Evolutionary conservation across 2,797 vertebrate species (phyloP).

Genomic region (Morelia viridis): DNA sequence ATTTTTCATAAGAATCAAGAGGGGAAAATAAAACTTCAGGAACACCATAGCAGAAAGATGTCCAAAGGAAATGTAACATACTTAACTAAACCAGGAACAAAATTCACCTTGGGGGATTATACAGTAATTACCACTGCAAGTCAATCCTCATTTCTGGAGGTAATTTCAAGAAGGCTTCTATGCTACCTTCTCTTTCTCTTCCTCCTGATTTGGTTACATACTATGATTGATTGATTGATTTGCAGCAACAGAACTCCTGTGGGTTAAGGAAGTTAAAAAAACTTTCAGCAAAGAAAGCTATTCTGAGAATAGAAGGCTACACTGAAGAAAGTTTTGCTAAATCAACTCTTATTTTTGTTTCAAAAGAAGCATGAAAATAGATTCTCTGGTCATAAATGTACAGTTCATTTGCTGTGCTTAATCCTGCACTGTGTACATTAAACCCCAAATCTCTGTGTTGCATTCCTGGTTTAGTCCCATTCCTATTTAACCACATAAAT

Average conservation of each 20-base stretch:
- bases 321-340: neutral
- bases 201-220: neutral
- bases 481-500: neutral
- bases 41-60: neutral
- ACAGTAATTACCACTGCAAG: neutral
- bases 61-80: neutral
- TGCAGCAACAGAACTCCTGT: neutral
- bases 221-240: neutral
- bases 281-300: neutral
- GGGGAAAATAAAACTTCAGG: neutral
- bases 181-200: neutral
- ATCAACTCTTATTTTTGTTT: constrained; percentile 1
- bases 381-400: neutral
- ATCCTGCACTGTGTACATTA: neutral
- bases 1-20: neutral
- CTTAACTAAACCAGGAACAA: neutral
- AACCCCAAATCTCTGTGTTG: neutral
- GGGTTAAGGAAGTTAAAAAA: neutral
- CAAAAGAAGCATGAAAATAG: neutral
- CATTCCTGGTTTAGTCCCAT: neutral
- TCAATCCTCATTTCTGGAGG: neutral
- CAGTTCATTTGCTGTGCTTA: constrained; percentile 1
- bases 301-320: neutral
- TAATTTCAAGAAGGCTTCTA: neutral
- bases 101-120: neutral